Evolutionary conservation across 2,113 vertebrate genomes (phyloP).

Genomic region (Eidolon helvum): DNA sequence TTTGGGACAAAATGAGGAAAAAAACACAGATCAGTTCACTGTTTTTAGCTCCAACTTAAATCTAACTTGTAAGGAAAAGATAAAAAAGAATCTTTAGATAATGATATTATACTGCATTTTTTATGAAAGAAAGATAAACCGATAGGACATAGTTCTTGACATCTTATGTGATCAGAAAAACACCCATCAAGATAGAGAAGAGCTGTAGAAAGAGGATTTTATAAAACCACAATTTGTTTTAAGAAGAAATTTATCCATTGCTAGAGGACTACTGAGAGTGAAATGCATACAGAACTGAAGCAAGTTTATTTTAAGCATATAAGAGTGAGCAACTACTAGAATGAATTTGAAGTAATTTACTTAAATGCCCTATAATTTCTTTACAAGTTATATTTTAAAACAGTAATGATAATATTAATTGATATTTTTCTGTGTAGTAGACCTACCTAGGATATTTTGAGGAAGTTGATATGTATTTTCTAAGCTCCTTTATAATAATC

Average conservation of each 20-base stretch:
- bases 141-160: not conserved
- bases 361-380: not conserved
- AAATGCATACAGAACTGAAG: not conserved
- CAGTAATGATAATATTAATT: not conserved
- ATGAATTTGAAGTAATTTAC: not conserved
- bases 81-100: not conserved
- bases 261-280: not conserved
- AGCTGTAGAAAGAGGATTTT: not conserved
- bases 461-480: conserved; percentile 28
- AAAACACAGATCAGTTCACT: not conserved
- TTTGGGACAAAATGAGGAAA: not conserved
- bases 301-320: not conserved
- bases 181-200: not conserved
- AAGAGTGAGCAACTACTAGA: not conserved
- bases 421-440: not conserved
- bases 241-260: not conserved
- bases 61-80: not conserved
- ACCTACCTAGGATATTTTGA: not conserved
- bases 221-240: conserved; percentile 1
- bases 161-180: not conserved
- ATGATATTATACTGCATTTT: not conserved
- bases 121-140: conserved; percentile 3
- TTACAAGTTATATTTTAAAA: not conserved
- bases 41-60: not conserved
- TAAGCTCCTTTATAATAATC: conserved; percentile 61